Evolutionary conservation across 2,797 vertebrate genomes (phyloP).

Genomic region (Xyrichtys novacula): DNA sequence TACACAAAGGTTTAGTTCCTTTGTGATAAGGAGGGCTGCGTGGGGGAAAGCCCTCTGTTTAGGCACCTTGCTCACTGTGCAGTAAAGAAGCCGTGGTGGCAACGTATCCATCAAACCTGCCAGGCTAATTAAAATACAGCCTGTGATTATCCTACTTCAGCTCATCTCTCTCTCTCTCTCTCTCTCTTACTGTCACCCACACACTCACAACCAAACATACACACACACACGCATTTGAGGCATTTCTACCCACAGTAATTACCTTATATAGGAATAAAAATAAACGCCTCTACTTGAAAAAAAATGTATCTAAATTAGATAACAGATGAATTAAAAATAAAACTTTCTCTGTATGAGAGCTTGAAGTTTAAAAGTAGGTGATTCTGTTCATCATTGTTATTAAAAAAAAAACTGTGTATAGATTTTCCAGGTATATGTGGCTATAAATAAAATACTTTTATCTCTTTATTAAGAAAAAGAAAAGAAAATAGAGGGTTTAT

Average conservation of each 20-base stretch:
- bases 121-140: slow-evolving; percentile 79
- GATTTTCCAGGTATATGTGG: background rate
- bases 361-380: background rate
- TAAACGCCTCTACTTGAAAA: background rate
- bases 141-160: slow-evolving; percentile 73
- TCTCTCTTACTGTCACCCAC: slow-evolving; percentile 42
- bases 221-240: slow-evolving; percentile 3
- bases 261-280: slow-evolving; percentile 28
- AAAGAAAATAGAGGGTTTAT: background rate
- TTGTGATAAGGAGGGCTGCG: slow-evolving; percentile 55
- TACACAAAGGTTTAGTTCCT: slow-evolving; percentile 74
- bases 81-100: slow-evolving; percentile 31
- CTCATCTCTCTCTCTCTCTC: slow-evolving; percentile 44
- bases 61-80: slow-evolving; percentile 45
- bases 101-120: slow-evolving; percentile 74
- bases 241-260: slow-evolving; percentile 43
- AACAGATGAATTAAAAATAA: slow-evolving; percentile 21
- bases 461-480: background rate
- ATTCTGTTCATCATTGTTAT: background rate
- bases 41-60: slow-evolving; percentile 58
- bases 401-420: background rate
- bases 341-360: background rate
- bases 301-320: slow-evolving; percentile 14
- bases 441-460: background rate
- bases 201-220: slow-evolving; percentile 39